Base-by-base conservation (phyloP, 2,797 vertebrate species). In the Sebastiscus tertius region DNA sequence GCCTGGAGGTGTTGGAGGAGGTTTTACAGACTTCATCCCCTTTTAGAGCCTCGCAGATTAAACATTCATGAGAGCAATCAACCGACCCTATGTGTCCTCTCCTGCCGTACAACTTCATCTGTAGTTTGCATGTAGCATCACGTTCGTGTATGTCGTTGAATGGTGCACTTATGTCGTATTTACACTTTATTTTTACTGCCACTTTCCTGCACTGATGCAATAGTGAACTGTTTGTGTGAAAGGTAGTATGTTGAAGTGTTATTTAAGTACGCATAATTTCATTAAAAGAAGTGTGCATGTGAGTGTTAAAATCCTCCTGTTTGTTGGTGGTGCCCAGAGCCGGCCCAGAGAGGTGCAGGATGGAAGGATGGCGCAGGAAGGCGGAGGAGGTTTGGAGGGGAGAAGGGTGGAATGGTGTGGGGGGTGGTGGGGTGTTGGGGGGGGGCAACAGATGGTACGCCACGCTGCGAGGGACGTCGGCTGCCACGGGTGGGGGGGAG, bases 361-460 rank as follows among this genome's bases (percentile, higher is more conserved):
- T 75, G 87, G 88, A 83, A 86, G 86, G 79, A 87, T 82, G 88
- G 86, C 14, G 84, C 64, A 77, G 80, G 75, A 89, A 91, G 87
- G 85, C 78, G 61, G 88, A 88, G 87, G 88, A 87, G 88, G 81
- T 83, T 85, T 79, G 39, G 39, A 55, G 80, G 82, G 74, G 83
- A 83, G 83, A 82, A 83, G 81, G 86, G 84, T 79, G 86, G 81
- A 80, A 78, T 79, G 82, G 81, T 85, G 79, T 81, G 56, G 61
- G 72, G 36, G 80, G 29, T 26, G 66, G 42, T 10, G 27, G 26
- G 46, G 55, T n/a, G 13, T 29, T 12, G 46, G 55, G 87, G 92
- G 89, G 89, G 85, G 91, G 93, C 92, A 94, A 93, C 94, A 95
- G 95, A 95, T 95, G 95, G 95, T 91, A 92, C 75, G 91, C 93